Base-by-base conservation (phyloP, 2,888 invertebrate species). In the Alcis repandata region DNA sequence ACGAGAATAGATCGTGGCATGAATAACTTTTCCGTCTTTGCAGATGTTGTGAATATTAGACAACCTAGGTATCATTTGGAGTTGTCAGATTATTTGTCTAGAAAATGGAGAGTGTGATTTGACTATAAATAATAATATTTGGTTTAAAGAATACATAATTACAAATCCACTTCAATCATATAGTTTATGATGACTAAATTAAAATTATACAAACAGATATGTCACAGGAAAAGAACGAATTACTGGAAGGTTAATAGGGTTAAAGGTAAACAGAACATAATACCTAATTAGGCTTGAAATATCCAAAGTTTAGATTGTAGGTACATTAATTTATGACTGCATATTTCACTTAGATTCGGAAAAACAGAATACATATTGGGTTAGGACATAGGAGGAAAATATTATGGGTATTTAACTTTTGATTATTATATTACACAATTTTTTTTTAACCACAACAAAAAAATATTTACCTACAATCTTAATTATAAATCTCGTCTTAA, bases 311-410 rank as follows among this genome's bases (percentile, higher is more conserved):
- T 4, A 27, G 2, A 27, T 17, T 17, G 1, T 38, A 38, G 38
- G 38, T 38, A 41, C 17, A 17, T 41, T 17, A 41, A 15, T 1
- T 9, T 1, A 13, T 41, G 6, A 41, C 15, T 17, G 1, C 17
- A 41, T 41, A 41, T 41, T 41, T 41, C 13, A 17, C 4, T 17
- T 17, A 8, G 41, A 41, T 41, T 17, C 15, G 17, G 41, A 41
- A 17, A 41, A 36, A 40, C n/a, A 40, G 3, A 40, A 40, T 40
- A 40, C 13, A n/a, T 6, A 2, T 3, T 7, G 2, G n/a, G 13
- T 40, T 40, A 40, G n/a, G 38, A 40, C n/a, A 40, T n/a, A 40
- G 13, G 38, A 40, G 38, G 38, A 40, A 41, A 41, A 17, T 8
- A 41, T 41, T 17, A 10, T 41, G 13, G 3, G 38, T n/a, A n/a